phyloP scores from a whole-genome alignment of 1,140 invertebrate genomes.

The Phymorhynchus buccinoides region DNA sequence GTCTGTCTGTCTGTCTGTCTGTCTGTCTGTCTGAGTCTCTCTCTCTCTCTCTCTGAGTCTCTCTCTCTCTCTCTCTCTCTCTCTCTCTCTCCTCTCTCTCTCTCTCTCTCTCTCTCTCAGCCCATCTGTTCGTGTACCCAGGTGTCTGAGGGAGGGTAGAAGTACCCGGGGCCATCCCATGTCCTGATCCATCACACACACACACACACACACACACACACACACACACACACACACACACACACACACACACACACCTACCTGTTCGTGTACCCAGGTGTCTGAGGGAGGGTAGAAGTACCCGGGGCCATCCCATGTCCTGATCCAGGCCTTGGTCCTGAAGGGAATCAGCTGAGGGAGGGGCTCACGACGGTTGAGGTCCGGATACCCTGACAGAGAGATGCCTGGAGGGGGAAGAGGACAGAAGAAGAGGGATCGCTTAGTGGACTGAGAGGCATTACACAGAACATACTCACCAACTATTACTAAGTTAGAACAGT shows the following conservation, averaged over 20 bases:
- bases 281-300: conserved; percentile 59
- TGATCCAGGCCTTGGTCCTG: conserved; percentile 56
- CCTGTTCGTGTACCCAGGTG: conserved; percentile 64
- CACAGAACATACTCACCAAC: too few relatives aligned
- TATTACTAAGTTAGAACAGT: too few relatives aligned
- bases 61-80: too few relatives aligned
- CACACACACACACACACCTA: too few relatives aligned
- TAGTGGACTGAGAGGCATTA: too few relatives aligned
- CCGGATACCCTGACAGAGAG: conserved; percentile 58
- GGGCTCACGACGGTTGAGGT: conserved; percentile 56
- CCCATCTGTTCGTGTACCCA: conserved; percentile 66
- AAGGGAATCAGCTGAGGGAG: conserved; percentile 60
- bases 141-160: conserved; percentile 56
- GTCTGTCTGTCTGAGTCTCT: too few relatives aligned
- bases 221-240: too few relatives aligned
- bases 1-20: too few relatives aligned
- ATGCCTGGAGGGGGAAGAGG: too few relatives aligned
- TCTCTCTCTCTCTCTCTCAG: too few relatives aligned
- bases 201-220: too few relatives aligned
- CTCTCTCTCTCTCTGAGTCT: too few relatives aligned
- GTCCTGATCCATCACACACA: conserved; percentile 58
- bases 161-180: conserved; percentile 64
- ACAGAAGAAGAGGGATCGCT: not conserved
- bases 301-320: conserved; percentile 62
- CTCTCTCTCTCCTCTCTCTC: not conserved